phyloP scores from a whole-genome alignment of 2,113 vertebrate genomes.

The Eulemur macaco region DNA sequence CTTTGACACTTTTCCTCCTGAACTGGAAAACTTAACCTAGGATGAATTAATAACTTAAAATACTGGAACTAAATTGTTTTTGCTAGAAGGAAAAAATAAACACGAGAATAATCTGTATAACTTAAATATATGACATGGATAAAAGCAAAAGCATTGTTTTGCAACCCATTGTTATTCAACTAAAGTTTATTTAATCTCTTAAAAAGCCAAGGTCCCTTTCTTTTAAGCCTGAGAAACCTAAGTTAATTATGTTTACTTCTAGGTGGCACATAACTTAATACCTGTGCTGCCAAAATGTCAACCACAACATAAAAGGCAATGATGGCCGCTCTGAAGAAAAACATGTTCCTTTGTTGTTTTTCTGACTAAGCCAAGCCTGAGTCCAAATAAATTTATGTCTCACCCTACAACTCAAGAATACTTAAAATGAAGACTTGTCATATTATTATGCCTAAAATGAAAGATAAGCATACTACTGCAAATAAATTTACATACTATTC shows the following conservation, averaged over 20 bases:
- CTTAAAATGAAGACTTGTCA: not conserved
- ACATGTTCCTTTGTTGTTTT: slow-evolving; percentile 10
- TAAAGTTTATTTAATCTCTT: slow-evolving; percentile 13
- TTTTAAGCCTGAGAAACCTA: slow-evolving; percentile 43
- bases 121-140: not conserved
- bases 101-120: slow-evolving; percentile 16
- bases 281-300: slow-evolving; percentile 24
- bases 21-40: slow-evolving; percentile 27
- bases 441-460: not conserved
- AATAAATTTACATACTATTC: not conserved
- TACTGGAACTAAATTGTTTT: slow-evolving; percentile 16
- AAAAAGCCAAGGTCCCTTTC: slow-evolving; percentile 17
- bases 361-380: not conserved
- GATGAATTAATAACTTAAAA: slow-evolving; percentile 35
- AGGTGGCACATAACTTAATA: slow-evolving; percentile 17
- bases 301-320: slow-evolving; percentile 23
- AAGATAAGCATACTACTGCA: not conserved
- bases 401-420: not conserved
- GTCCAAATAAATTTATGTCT: not conserved
- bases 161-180: slow-evolving; percentile 26
- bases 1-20: slow-evolving; percentile 24
- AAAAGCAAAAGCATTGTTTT: slow-evolving; percentile 51
- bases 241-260: slow-evolving; percentile 38
- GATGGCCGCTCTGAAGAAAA: slow-evolving; percentile 20
- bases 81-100: not conserved